Evolutionary conservation across 2,797 vertebrate genomes (phyloP).

Genomic region (Capromys pilorides): DNA sequence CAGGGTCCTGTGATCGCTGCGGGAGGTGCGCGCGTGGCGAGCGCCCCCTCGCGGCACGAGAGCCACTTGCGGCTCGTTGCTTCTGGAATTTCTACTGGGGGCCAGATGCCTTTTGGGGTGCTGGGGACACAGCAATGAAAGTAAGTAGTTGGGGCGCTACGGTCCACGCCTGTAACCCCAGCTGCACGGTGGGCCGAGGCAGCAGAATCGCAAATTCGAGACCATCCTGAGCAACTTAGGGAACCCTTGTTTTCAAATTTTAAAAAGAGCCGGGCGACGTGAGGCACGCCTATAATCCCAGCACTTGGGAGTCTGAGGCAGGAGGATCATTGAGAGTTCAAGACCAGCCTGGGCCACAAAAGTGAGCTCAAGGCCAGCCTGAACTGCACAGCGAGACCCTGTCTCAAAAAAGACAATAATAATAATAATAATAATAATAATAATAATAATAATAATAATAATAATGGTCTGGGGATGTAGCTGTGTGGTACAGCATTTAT

Average conservation of each 20-base stretch:
- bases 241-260: background rate
- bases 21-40: background rate
- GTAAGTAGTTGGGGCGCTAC: too few relatives aligned
- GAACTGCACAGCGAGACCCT: too few relatives aligned
- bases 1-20: accelerated
- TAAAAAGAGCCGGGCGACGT: too few relatives aligned
- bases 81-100: background rate
- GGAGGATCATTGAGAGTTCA: too few relatives aligned
- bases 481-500: background rate
- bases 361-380: too few relatives aligned
- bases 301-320: too few relatives aligned
- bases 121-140: background rate
- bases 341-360: too few relatives aligned
- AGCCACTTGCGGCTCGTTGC: background rate
- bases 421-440: too few relatives aligned
- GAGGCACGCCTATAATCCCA: too few relatives aligned
- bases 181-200: background rate
- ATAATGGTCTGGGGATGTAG: background rate
- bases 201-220: background rate
- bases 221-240: background rate
- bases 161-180: background rate
- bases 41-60: conserved; percentile 27
- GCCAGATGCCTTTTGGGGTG: background rate
- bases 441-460: too few relatives aligned
- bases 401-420: too few relatives aligned